phyloP scores from a whole-genome alignment of 2,113 vertebrate species.

The Brachypodius melanocephalos region DNA sequence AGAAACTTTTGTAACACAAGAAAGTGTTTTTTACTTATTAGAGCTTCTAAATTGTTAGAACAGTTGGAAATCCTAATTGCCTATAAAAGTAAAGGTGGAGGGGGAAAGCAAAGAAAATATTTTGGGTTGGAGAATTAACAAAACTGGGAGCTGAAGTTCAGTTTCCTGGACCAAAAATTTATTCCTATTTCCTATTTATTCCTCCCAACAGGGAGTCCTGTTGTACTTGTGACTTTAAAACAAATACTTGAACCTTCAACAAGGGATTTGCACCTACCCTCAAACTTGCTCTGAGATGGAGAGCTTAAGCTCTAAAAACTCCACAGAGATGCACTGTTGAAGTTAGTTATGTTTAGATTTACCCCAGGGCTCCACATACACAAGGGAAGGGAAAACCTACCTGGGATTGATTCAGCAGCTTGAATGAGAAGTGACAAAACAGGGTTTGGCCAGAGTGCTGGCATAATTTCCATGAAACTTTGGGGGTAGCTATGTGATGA shows the following conservation, averaged over 20 bases:
- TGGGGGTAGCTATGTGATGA: not conserved
- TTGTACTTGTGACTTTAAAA: not conserved
- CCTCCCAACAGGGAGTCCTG: not conserved
- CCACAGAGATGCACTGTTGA: not conserved
- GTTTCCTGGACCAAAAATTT: not conserved
- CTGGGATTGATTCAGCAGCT: not conserved
- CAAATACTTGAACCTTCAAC: not conserved
- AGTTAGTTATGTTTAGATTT: not conserved
- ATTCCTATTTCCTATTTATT: not conserved
- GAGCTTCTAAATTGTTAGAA: conserved; percentile 4
- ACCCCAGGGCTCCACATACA: not conserved
- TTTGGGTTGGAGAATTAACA: not conserved
- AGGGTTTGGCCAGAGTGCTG: not conserved
- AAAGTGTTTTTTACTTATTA: conserved; percentile 31
- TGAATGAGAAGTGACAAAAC: not conserved
- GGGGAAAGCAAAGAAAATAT: not conserved
- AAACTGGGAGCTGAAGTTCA: not conserved
- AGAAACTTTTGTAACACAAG: not conserved
- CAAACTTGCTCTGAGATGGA: not conserved
- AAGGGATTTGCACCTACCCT: not conserved
- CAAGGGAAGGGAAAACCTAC: not conserved
- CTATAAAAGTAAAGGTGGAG: not conserved
- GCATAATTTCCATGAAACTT: not conserved
- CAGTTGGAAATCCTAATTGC: conserved; percentile 29
- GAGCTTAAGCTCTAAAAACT: not conserved